Conservation (phyloP, 2,113 vertebrate species). For the Urocitellus parryii region DNA sequence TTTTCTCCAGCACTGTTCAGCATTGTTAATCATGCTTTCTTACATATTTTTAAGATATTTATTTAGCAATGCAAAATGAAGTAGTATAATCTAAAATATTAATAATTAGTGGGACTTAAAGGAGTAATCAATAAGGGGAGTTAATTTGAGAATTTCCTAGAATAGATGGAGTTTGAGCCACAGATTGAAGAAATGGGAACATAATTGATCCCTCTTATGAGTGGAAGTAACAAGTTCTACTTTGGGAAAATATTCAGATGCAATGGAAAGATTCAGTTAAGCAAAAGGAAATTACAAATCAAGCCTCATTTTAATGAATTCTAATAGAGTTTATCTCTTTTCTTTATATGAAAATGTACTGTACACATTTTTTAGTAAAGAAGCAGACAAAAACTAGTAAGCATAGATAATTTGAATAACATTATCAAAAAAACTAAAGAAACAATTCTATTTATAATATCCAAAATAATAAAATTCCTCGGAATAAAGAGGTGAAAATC, state of each 20-base stretch:
- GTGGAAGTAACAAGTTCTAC: background rate
- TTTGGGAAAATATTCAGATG: constrained; percentile 27
- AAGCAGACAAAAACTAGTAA: background rate
- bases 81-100: background rate
- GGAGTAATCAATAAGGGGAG: background rate
- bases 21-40: background rate
- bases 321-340: constrained; percentile 5
- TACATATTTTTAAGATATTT: constrained; percentile 12
- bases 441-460: constrained; percentile 29
- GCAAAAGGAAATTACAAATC: background rate
- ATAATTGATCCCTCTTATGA: background rate
- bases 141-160: background rate
- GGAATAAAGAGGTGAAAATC: background rate
- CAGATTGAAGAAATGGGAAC: background rate
- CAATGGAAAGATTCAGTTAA: background rate
- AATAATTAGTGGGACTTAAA: background rate
- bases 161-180: background rate
- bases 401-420: background rate
- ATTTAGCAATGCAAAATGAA: background rate
- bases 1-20: background rate
- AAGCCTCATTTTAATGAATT: constrained; percentile 16
- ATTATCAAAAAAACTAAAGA: constrained; percentile 26
- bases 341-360: constrained; percentile 28
- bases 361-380: background rate
- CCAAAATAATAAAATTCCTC: constrained; percentile 31